phyloP scores from a whole-genome alignment of 2,888 invertebrate genomes.

The Piscicola geometra region DNA sequence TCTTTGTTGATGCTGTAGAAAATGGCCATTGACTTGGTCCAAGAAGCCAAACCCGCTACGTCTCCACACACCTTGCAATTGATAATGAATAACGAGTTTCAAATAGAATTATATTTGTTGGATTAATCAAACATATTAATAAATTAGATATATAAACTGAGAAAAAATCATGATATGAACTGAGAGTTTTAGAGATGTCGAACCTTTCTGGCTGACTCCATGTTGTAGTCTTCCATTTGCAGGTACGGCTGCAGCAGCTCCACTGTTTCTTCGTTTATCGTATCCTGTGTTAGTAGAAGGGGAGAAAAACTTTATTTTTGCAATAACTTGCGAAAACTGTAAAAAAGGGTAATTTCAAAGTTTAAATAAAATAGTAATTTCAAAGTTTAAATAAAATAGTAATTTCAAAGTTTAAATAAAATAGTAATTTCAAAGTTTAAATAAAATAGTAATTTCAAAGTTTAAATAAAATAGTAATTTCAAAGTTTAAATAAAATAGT shows the following conservation, averaged over 20 bases:
- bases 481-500: no score
- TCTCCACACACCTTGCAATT: slow-evolving; percentile 53
- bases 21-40: slow-evolving; percentile 56
- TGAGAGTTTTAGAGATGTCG: slow-evolving; percentile 43
- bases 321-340: no score
- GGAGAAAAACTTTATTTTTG: background rate
- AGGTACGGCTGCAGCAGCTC: slow-evolving; percentile 55
- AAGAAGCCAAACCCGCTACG: slow-evolving; percentile 55
- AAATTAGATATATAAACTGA: background rate
- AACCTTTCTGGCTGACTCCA: slow-evolving; percentile 54
- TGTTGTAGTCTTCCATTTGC: slow-evolving; percentile 54
- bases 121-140: background rate
- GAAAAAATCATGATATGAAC: background rate
- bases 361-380: no score
- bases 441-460: no score
- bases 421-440: no score
- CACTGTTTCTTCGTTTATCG: slow-evolving; percentile 56
- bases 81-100: no score
- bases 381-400: no score
- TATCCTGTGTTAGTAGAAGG: slow-evolving; percentile 44
- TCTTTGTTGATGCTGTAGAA: slow-evolving; percentile 57
- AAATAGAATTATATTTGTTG: no score
- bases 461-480: no score
- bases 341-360: no score
- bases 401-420: no score